phyloP scores from a whole-genome alignment of 2,113 vertebrate species.

The Euleptes europaea region DNA sequence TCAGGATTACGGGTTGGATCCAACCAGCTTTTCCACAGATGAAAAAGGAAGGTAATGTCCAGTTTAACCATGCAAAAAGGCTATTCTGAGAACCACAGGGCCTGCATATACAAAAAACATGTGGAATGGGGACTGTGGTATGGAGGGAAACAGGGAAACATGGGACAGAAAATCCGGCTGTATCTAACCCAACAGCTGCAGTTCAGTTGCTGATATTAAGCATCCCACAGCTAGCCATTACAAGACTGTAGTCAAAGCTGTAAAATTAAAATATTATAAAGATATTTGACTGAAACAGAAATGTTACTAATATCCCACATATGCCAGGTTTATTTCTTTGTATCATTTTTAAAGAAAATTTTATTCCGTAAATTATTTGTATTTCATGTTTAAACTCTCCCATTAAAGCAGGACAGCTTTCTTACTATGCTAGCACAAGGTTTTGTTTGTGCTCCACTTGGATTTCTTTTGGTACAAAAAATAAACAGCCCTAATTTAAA shows the following conservation, averaged over 20 bases:
- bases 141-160: too few relatives aligned
- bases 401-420: not conserved
- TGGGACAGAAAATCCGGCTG: too few relatives aligned
- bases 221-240: not conserved
- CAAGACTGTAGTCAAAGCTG: not conserved
- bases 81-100: too few relatives aligned
- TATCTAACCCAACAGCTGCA: too few relatives aligned
- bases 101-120: too few relatives aligned
- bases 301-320: not conserved
- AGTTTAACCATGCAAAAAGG: too few relatives aligned
- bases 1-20: not conserved
- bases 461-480: not conserved
- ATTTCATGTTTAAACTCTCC: not conserved
- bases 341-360: not conserved
- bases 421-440: not conserved
- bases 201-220: not conserved
- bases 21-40: too few relatives aligned
- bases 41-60: too few relatives aligned
- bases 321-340: not conserved
- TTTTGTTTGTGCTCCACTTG: not conserved
- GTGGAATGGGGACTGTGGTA: too few relatives aligned
- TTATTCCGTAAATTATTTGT: not conserved
- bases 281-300: not conserved
- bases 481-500: not conserved
- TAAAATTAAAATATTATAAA: not conserved